Evolutionary conservation across 2,888 invertebrate genomes (phyloP), one percentile per base, ranked within the genome.

Genomic region (Polydrusus cervinus): DNA sequence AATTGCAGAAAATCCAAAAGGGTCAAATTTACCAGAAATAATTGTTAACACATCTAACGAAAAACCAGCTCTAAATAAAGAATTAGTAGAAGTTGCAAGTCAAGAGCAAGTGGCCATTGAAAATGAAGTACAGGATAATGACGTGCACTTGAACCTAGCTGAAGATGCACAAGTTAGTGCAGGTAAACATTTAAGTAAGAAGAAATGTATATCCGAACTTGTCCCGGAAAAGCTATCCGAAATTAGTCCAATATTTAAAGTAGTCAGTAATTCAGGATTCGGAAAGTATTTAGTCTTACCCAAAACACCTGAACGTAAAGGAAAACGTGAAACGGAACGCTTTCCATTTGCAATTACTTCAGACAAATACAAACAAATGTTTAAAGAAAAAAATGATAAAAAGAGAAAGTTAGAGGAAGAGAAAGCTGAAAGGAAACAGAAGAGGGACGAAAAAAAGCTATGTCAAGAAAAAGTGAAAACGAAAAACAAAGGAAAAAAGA

Each of bases 401-500:
- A 45, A 45, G 45, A 45, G n/a, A 45, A 13, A 13, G n/a, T 3
- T 45, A 11, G 13, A 45, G 13, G 45, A 11, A 45, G 13, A 45
- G 3, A 45, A 3, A n/a, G n/a, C n/a, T n/a, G n/a, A n/a, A n/a
- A n/a, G n/a, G n/a, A n/a, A n/a, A n/a, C n/a, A n/a, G n/a, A 45
- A 9, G 9, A 13, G 45, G 13, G 13, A 45, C n/a, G n/a, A 45
- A 13, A 45, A 45, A 45, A 45, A 45, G 13, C 45, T 13, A 13
- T 13, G 9, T 45, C 11, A 13, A 45, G n/a, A 45, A 45, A 45
- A 3, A n/a, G n/a, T n/a, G n/a, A n/a, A n/a, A n/a, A n/a, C n/a
- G n/a, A n/a, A n/a, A n/a, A n/a, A n/a, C n/a, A 45, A 45, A 11
- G 45, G n/a, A 45, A 45, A 45, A 45, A 45, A 45, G 45, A 45